phyloP scores from a whole-genome alignment of 2,113 vertebrate genomes.

The Porphyrio hochstetteri region DNA sequence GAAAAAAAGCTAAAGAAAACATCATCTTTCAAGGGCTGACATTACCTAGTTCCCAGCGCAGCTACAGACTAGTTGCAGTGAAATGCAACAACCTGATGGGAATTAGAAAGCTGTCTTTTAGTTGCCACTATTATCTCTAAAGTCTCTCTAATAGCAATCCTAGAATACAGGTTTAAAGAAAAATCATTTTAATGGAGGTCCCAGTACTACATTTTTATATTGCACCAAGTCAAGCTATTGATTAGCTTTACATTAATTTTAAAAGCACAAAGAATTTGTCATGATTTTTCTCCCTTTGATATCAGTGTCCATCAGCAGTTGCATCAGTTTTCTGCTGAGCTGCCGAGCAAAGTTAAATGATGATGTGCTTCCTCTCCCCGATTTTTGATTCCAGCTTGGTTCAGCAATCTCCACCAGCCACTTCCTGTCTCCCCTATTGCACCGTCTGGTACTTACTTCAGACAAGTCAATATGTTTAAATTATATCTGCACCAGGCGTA shows the following conservation, averaged over 20 bases:
- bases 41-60: background rate
- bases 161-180: conserved; percentile 36
- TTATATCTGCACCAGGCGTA: conserved; percentile 68
- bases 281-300: conserved; percentile 74
- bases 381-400: conserved; percentile 61
- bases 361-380: conserved; percentile 47
- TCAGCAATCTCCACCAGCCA: conserved; percentile 74
- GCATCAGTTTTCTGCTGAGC: conserved; percentile 68
- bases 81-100: conserved; percentile 53
- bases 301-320: conserved; percentile 68
- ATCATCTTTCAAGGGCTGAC: conserved; percentile 5
- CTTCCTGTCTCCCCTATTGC: conserved; percentile 76
- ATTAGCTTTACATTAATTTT: conserved; percentile 71
- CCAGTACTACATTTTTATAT: conserved; percentile 62
- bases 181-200: conserved; percentile 70
- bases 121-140: conserved; percentile 37
- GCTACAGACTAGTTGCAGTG: conserved; percentile 4
- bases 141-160: conserved; percentile 50
- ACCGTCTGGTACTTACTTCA: conserved; percentile 74
- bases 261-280: conserved; percentile 61
- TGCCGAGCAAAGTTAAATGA: conserved; percentile 66
- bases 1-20: conserved; percentile 54
- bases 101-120: conserved; percentile 43
- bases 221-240: conserved; percentile 68
- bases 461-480: conserved; percentile 78